A percentile compares a stretch with the other conserved stretches of the same genome.
These are phyloP conservation scores for Amphiprion percula DNA, from an alignment of 2,113 vertebrate species.

Conservation along the genomic window DNA sequence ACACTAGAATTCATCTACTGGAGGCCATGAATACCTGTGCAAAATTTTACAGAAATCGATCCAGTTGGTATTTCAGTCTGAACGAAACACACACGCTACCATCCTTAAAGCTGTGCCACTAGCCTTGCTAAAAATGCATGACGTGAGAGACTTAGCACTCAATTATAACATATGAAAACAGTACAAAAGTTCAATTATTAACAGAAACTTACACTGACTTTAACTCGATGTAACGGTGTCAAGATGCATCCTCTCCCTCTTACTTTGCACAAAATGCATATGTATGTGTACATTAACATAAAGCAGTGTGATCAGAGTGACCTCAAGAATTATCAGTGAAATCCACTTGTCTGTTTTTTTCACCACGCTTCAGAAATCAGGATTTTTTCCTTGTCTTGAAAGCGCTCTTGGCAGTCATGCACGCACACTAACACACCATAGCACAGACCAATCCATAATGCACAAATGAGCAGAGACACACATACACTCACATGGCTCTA, in stretches of 20 bases:
- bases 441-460: conserved; percentile 11
- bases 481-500: neutral
- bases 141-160: neutral
- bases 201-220: no score
- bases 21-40: neutral
- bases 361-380: neutral
- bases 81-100: neutral
- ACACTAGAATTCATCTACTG: neutral
- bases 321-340: neutral
- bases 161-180: no score
- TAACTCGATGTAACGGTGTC: no score
- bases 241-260: no score
- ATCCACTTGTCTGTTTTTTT: neutral
- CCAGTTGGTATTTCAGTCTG: neutral
- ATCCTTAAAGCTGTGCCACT: neutral
- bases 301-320: neutral
- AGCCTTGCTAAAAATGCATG: neutral
- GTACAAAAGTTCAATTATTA: no score
- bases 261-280: neutral
- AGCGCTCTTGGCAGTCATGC: conserved; percentile 6
- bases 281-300: neutral
- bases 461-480: conserved; percentile 33
- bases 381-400: conserved; percentile 24
- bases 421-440: conserved; percentile 4
- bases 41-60: neutral